Evolutionary conservation across 2,113 vertebrate genomes (phyloP), one percentile per base, ranked within the genome.

Genomic region (Amblyopsis rosae): DNA sequence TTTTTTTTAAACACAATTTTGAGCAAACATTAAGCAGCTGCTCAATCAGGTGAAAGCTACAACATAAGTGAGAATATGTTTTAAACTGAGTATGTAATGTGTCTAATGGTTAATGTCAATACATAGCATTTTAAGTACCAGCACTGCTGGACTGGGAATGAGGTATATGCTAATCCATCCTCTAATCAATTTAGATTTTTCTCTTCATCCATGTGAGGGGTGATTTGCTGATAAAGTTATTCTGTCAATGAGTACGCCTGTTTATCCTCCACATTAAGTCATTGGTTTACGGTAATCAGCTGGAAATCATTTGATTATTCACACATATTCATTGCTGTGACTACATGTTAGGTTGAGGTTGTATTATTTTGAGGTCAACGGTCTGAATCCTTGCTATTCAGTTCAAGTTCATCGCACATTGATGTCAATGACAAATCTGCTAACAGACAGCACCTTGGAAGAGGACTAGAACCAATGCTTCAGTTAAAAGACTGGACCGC

Each of bases 1-100:
- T 74, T 75, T 81, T 71, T 79, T 59, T 72, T 87, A 92, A 65
- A 94, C 93, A 92, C 93, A 96, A 93, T 95, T 95, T 94, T 95
- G 95, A 94, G 91, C 94, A 93, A 94, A 92, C 83, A 79, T 86
- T 73, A 87, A 94, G 94, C 93, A 92, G 91, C 92, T 73, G 80
- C 86, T 86, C 82, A 65, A 83, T 80, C 81, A 59, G 77, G 74
- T 83, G 87, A 80, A 83, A 81, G 95, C 94, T 93, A 94, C 94
- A 95, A 95, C 92, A 82, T 57, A 83, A 81, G 80, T 84, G 80
- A 84, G 77, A 86, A 63, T 41, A 69, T 59, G 66, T 73, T 70
- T 72, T 68, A 79, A 62, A 89, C 83, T 71, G 82, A 88, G 87
- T 79, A 81, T 57, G 70, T 91, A 86, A 87, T 87, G 82, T 41